Conservation (phyloP, 2,113 vertebrate genomes). For the Nothocercus julius region DNA sequence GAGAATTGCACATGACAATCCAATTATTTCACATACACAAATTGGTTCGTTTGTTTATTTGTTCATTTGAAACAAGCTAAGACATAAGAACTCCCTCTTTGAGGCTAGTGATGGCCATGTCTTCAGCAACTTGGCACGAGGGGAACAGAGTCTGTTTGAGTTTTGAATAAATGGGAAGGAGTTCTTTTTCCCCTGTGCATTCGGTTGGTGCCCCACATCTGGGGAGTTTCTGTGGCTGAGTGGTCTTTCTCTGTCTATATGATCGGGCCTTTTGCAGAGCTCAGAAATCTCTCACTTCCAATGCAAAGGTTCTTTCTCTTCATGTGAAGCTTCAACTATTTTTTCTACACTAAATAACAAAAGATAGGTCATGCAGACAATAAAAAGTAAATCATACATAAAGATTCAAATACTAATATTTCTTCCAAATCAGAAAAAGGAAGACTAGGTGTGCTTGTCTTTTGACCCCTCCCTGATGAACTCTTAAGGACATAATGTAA, state of each 20-base stretch:
- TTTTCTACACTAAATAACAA: background rate
- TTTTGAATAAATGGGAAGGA: slow-evolving; percentile 66
- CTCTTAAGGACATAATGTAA: background rate
- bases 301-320: slow-evolving; percentile 9
- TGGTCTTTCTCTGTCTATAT: background rate
- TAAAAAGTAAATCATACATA: background rate
- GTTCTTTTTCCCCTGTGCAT: slow-evolving; percentile 54
- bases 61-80: background rate
- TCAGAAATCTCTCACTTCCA: background rate
- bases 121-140: background rate
- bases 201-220: background rate
- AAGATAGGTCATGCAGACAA: background rate
- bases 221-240: background rate
- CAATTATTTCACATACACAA: background rate
- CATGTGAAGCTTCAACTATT: background rate
- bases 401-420: background rate
- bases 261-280: background rate
- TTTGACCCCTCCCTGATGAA: background rate
- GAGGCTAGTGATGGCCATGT: slow-evolving; percentile 58
- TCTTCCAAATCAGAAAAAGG: background rate
- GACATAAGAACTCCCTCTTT: slow-evolving; percentile 69
- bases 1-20: background rate
- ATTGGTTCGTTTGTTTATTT: background rate
- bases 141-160: slow-evolving; percentile 41
- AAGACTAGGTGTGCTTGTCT: background rate